Evolutionary conservation across 2,888 invertebrate species (phyloP), one percentile per base, ranked within the genome.

Genomic region (Cactoblastis cactorum): DNA sequence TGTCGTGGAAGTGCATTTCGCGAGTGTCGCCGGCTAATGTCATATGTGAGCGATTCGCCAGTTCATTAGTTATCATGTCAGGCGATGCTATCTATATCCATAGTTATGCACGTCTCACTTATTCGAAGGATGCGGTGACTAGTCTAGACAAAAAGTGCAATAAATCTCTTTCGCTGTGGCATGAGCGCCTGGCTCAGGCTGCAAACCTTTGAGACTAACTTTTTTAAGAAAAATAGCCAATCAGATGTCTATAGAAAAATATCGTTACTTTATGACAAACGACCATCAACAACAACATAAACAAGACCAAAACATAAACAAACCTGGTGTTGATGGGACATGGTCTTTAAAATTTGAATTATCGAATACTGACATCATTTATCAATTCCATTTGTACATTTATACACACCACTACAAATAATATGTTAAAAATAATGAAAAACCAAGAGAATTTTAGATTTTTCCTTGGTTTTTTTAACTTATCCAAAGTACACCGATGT

Each of bases 101-200:
- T 66, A 70, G 63, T 61, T 56, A 66, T 61, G 65, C 70, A 67
- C 59, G 62, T 65, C 65, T 66, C 65, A 67, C 62, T 65, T 69
- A 67, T 66, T 56, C 58, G 66, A 69, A 67, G 60, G 73, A 73
- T 71, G 71, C 67, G 65, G 59, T 57, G 52, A 50, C 56, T 63
- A 58, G 63, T 63, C 65, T 61, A 71, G 70, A 63, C 68, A 72
- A 74, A 71, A 74, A 70, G 65, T 67, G 62, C 65, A 63, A 78
- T 85, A 70, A 70, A 77, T 82, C 80, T 77, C 65, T 78, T 79
- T 80, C 79, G 59, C 67, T 59, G 63, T 63, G 65, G 66, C 71
- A 64, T 70, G 67, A 71, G 63, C 66, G 43, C 9, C 49, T 78
- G 74, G 74, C 73, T 11, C 11, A 18, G 45, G 45, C n/a, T n/a